Conservation (phyloP, 2,797 vertebrate genomes). For the Botia almorhae region DNA sequence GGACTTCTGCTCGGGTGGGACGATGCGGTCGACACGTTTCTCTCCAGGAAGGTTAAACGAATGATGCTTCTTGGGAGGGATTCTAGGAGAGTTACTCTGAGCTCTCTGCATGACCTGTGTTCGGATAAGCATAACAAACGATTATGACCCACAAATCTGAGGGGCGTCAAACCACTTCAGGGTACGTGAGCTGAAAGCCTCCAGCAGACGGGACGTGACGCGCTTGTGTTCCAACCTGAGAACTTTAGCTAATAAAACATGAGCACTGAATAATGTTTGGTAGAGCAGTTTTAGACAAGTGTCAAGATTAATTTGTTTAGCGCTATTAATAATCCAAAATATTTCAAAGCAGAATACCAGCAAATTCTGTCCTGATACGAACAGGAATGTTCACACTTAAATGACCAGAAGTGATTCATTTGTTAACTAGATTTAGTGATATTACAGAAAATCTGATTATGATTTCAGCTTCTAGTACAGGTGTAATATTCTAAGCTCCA, state of each 20-base stretch:
- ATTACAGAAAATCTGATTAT: too few species aligned
- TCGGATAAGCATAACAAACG: slow-evolving; percentile 46
- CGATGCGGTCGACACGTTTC: slow-evolving; percentile 63
- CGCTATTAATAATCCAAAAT: too few species aligned
- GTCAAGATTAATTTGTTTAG: neutral
- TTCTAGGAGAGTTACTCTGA: slow-evolving; percentile 82
- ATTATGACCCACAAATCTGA: neutral
- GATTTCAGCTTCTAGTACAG: too few species aligned
- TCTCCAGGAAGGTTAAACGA: slow-evolving; percentile 70
- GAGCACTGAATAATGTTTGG: neutral
- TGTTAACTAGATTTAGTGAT: too few species aligned
- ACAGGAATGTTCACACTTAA: too few species aligned
- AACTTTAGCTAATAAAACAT: neutral
- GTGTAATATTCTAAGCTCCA: too few species aligned
- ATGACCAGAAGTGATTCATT: too few species aligned
- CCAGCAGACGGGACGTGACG: slow-evolving; percentile 3
- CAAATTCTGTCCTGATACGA: too few species aligned
- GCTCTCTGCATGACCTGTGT: slow-evolving; percentile 78
- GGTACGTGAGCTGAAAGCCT: neutral
- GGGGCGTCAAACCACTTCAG: neutral
- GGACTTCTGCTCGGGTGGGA: slow-evolving; percentile 68
- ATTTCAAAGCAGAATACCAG: too few species aligned
- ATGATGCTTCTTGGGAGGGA: slow-evolving; percentile 78
- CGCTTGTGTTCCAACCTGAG: neutral
- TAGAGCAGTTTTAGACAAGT: neutral